These are phyloP conservation scores for Harpegnathos saltator DNA, from an alignment of 1,140 invertebrate genomes.

Conservation along the genomic window DNA sequence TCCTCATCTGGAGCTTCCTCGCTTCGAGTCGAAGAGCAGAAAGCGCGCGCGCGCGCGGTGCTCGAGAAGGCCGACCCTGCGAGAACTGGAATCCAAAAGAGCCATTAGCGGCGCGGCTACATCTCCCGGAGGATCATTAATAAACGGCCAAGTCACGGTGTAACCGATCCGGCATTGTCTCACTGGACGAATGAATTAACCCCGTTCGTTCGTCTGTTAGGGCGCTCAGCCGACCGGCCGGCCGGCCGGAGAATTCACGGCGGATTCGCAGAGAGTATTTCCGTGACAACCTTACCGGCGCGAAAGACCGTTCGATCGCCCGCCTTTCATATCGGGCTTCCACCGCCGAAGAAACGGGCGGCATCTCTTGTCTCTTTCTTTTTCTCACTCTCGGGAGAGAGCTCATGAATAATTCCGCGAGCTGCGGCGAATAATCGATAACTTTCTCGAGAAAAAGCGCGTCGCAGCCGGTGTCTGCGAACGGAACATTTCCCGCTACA, in stretches of 20 bases:
- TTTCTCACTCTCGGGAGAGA: constrained; percentile 74
- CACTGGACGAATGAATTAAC: constrained; percentile 79
- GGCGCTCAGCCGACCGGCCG: constrained; percentile 29
- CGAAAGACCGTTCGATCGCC: constrained; percentile 30
- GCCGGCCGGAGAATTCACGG: constrained; percentile 43
- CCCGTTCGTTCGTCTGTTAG: constrained; percentile 51
- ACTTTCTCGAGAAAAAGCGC: constrained; percentile 74
- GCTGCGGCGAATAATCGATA: constrained; percentile 81
- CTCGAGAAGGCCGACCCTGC: constrained; percentile 26
- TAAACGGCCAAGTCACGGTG: constrained; percentile 79
- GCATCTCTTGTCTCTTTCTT: constrained; percentile 31
- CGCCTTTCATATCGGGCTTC: constrained; percentile 75
- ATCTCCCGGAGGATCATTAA: constrained; percentile 79
- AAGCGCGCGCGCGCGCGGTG: no score
- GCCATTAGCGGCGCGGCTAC: constrained; percentile 70
- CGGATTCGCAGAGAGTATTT: constrained; percentile 20
- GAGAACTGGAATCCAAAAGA: constrained; percentile 59
- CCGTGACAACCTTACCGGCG: constrained; percentile 29
- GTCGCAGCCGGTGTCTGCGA: constrained; percentile 61
- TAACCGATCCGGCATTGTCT: constrained; percentile 81
- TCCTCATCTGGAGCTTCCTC: background rate
- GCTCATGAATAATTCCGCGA: constrained; percentile 83
- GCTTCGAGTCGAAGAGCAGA: background rate
- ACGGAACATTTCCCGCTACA: constrained; percentile 59
- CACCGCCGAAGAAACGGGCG: constrained; percentile 75